Evolutionary conservation across 1,140 invertebrate species (phyloP), one percentile per base, ranked within the genome.

Genomic region (Diorhabda elongata): DNA sequence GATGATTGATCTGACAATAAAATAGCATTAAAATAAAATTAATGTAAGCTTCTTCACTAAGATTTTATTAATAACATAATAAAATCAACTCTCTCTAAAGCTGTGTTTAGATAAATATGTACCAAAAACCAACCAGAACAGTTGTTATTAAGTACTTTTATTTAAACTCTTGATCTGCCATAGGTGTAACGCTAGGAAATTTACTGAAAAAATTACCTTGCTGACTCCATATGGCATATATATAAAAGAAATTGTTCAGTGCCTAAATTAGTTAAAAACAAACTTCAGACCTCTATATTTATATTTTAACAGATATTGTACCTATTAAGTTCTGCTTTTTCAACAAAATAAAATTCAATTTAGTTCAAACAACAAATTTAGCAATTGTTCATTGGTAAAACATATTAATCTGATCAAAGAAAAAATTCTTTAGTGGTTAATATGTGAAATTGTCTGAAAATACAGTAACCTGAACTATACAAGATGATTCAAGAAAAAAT

Each of bases 151-250:
- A 67, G 8, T 61, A 61, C 66, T 56, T 4, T 42, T 42, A 61
- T 47, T 47, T 47, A 63, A 72, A 69, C 26, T 59, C 63, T 71
- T 77, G 9, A 66, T 78, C 64, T 78, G 63, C 75, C 76, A 78
- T 75, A 76, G 71, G 74, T 64, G 72, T 76, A 78, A 78, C 76
- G 75, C 76, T 76, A 74, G 64, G 64, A 74, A 73, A 52, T 62
- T 71, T 67, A 26, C 5, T 58, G 64, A 41, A 62, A 59, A 26
- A 74, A 57, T 61, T 72, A 65, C 64, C 68, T 69, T 71, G 75
- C 75, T 77, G 75, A 77, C 75, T 77, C 75, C 74, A 75, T 75
- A 74, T 77, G 75, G 74, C 11, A n/a, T 26, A 26, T 26, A 26
- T 26, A 26, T 26, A 26, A 26, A 26, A 26, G 26, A 26, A 26